Base-by-base conservation (phyloP, 2,797 vertebrate genomes). In the Anas capensis region DNA sequence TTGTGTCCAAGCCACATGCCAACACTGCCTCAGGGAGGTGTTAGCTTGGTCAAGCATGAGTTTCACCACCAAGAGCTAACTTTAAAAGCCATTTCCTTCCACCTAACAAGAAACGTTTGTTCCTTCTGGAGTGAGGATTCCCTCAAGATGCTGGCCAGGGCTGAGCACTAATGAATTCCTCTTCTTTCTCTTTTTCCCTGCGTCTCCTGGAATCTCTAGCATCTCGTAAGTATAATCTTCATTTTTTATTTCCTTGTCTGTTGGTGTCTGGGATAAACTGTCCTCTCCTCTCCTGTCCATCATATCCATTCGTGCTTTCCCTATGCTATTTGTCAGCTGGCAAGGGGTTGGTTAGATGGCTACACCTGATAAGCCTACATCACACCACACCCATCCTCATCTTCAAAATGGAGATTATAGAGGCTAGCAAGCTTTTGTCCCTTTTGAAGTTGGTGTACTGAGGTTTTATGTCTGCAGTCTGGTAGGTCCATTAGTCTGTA, bases 211-310 rank as follows among this genome's bases (percentile, higher is more conserved):
- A 51, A 92, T 88, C 95, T 88, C 94, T 98, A 99, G 99, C 98
- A 99, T 99, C 98, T 99, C 99, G 99, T 99, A 98, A 99, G 99
- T 99, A 99, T 78, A 23, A 79, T 75, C 82, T 87, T 75, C 33
- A 94, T 46, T 56, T 54, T 64, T 34, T 24, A 80, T 79, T 73
- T 62, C 94, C 33, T 70, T 87, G 70, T 92, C 53, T 93, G 66
- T 95, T 85, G 91, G 15, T 88, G 92, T 95, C 73, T 78, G 75
- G 77, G 57, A 81, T 60, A 49, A 76, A 58, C 54, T 66, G 56
- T 72, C 73, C 56, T 48, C 69, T 66, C 71, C 61, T 87, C n/a
- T 90, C 69, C 84, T 90, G 79, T 89, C 95, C 66, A 33, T 86
- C 71, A 14, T 33, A 40, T 23, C 66, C 82, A 26, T 60, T 44